Evolutionary conservation across 2,113 vertebrate species (phyloP).

Genomic region (Serilophus lunatus): DNA sequence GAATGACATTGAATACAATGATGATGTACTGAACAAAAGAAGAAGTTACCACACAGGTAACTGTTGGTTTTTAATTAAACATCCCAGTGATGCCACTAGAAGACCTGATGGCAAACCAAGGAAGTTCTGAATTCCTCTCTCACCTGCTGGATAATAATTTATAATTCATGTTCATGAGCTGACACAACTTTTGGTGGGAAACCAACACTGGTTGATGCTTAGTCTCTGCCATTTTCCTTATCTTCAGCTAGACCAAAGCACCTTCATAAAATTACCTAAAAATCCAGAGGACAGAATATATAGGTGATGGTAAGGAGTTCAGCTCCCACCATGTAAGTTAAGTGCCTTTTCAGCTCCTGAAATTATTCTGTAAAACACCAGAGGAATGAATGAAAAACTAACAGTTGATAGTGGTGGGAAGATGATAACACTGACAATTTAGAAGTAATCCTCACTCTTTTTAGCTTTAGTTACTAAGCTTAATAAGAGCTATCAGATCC

Average conservation of each 20-base stretch:
- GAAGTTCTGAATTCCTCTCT: not conserved
- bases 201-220: not conserved
- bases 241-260: not conserved
- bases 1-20: not conserved
- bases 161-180: not conserved
- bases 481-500: not conserved
- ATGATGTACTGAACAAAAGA: fast-evolving
- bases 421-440: not conserved
- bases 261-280: not conserved
- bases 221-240: not conserved
- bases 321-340: not conserved
- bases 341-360: not conserved
- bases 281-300: not conserved
- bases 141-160: not conserved
- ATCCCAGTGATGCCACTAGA: not conserved
- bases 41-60: not conserved
- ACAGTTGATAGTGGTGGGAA: not conserved
- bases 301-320: not conserved
- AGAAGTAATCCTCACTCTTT: not conserved
- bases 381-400: not conserved
- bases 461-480: not conserved
- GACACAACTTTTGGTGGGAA: not conserved
- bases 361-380: not conserved
- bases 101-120: not conserved
- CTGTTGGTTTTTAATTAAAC: not conserved